Conservation (phyloP, 2,888 invertebrate genomes). For the Pristionchus mayeri region DNA sequence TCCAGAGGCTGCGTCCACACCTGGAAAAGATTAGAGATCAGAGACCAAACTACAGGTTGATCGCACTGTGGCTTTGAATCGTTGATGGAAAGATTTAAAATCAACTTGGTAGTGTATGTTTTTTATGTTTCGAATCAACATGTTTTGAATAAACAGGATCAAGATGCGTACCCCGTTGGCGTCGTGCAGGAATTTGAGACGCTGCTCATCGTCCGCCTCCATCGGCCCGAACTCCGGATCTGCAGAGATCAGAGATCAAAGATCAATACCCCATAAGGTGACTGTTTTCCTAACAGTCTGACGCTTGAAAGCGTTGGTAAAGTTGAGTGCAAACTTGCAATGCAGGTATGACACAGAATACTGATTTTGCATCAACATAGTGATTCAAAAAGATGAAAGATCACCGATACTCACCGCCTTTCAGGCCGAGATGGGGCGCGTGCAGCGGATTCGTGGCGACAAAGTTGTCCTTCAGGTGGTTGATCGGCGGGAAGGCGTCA, state of each 20-base stretch:
- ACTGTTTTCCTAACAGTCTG: background rate
- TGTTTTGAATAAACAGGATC: no score
- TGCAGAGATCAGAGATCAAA: conserved; percentile 26
- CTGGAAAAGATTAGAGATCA: conserved; percentile 26
- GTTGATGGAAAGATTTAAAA: no score
- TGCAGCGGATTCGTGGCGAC: conserved; percentile 6
- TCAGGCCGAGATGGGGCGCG: background rate
- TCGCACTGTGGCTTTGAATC: no score
- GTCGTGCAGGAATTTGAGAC: conserved; percentile 51
- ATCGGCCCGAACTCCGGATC: conserved; percentile 50
- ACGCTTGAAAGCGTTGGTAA: no score
- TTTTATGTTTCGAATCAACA: no score
- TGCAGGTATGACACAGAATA: no score
- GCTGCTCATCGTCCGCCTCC: conserved; percentile 50
- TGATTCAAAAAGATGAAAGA: no score
- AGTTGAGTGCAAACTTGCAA: no score
- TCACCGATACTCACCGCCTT: no score
- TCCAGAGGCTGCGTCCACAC: conserved; percentile 20
- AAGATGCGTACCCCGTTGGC: conserved; percentile 52
- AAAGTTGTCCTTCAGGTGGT: background rate
- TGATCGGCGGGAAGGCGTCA: background rate
- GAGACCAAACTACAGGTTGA: background rate
- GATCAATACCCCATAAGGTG: background rate
- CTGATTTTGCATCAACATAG: no score
- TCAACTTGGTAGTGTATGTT: no score